Evolutionary conservation across 2,888 invertebrate species (phyloP), one percentile per base, ranked within the genome.

Genomic region (Salpingus planirostris): DNA sequence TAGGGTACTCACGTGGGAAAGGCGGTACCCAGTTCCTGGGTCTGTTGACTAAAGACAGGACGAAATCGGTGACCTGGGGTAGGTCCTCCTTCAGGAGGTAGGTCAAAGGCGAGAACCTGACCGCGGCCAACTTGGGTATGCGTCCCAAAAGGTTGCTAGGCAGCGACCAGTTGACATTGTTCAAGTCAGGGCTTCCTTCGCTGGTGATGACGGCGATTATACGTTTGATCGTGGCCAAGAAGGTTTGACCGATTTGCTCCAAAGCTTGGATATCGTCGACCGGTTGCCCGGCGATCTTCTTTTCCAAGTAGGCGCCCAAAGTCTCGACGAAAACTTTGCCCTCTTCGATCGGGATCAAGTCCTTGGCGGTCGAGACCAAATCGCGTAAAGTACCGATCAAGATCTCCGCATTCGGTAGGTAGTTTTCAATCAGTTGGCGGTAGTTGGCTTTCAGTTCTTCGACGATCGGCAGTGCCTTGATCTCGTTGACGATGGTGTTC

Each of bases 241-340:
- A 27, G 0, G 80, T 77, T 8, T 67, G 63, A 0, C 76, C 44
- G 3, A 87, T 67, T n/a, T 68, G 69, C 42, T 78, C 73, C 1
- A 84, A 52, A 33, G 77, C 73, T 32, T 69, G 70, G 2, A 67
- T 53, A 46, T 86, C 81, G 49, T 86, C 75, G 0, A 78, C 67
- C 42, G 67, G 57, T 49, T 76, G 65, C 27, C 71, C 64, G 27
- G 63, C 69, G 13, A 81, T 55, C 68, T 80, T 79, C 68, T 77
- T 77, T 36, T 74, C 65, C 2, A 81, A 49, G 57, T 85, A 87
- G 5, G 68, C 64, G 38, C 71, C 68, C 22, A 78, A 53, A 8
- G 72, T 66, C 24, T 72, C 68, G 21, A 78, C 59, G 44, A 86
- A 70, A 11, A 73, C 70, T 36, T 67, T 71, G 3, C 76, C 55